Evolutionary conservation across 2,113 vertebrate species (phyloP).

Genomic region (Centrocercus urophasianus): DNA sequence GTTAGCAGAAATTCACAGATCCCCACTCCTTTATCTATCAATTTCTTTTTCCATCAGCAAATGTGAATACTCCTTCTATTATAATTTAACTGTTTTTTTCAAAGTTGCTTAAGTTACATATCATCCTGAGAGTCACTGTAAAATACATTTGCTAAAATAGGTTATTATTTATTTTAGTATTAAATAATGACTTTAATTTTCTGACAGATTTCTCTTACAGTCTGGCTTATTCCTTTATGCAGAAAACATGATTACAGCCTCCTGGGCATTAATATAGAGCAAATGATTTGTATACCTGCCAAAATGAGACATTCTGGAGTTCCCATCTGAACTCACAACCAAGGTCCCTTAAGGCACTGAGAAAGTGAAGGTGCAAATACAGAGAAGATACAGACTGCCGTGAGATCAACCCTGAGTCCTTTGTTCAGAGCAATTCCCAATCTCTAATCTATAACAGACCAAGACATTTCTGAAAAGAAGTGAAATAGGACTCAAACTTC

Average conservation of each 20-base stretch:
- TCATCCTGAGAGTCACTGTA: neutral
- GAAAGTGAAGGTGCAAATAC: neutral
- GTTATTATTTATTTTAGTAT: neutral
- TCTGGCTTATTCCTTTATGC: neutral
- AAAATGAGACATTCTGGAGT: neutral
- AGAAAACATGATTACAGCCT: neutral
- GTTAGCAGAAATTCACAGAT: neutral
- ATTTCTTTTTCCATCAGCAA: neutral
- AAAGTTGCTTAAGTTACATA: neutral
- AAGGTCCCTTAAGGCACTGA: neutral
- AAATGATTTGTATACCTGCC: neutral
- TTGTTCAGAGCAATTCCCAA: neutral
- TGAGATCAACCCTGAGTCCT: neutral
- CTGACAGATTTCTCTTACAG: neutral
- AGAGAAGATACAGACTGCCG: neutral
- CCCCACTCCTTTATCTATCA: neutral
- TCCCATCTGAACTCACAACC: neutral
- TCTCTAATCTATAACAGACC: neutral
- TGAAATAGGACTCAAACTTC: neutral
- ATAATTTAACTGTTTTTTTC: neutral
- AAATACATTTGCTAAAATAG: neutral
- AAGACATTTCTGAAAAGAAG: neutral
- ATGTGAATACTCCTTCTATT: neutral
- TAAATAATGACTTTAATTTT: neutral
- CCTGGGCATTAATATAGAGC: neutral